phyloP scores from a whole-genome alignment of 2,888 invertebrate species.

The Acanthosoma haemorrhoidale region DNA sequence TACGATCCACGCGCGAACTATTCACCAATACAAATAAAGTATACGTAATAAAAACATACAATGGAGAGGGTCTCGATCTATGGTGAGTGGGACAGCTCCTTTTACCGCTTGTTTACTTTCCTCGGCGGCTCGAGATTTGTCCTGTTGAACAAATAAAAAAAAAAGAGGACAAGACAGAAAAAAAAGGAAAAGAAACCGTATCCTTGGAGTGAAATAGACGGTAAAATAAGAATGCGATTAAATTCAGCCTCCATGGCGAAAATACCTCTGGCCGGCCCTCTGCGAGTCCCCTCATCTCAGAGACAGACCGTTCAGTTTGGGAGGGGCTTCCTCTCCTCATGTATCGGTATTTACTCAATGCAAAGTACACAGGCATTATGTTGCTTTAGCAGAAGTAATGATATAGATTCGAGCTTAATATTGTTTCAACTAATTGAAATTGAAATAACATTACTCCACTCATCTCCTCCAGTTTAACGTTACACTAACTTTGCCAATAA shows the following conservation, averaged over 20 bases:
- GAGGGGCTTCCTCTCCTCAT: neutral
- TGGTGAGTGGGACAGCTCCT: neutral
- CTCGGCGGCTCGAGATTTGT: neutral
- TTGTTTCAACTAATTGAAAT: no score
- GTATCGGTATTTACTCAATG: no score
- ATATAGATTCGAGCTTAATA: no score
- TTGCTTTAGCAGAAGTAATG: no score
- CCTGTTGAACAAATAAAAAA: no score
- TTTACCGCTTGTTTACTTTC: slow-evolving; percentile 7
- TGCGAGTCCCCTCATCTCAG: neutral
- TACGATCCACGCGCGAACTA: no score
- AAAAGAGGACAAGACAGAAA: neutral
- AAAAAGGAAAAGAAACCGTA: neutral
- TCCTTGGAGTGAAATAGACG: neutral
- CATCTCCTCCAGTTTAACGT: no score
- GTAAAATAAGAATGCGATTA: slow-evolving; percentile 1
- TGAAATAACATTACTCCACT: no score
- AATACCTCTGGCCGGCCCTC: neutral
- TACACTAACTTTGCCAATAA: no score
- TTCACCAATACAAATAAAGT: neutral
- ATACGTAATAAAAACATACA: no score
- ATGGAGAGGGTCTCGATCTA: neutral
- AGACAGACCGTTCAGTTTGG: neutral
- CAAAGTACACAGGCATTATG: no score
- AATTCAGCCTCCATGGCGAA: slow-evolving; percentile 8